Percentiles rank a stretch among this genome's conserved stretches.
Evolutionary conservation across 2,797 vertebrate species (phyloP).

Genomic region (Cheirogaleus major): DNA sequence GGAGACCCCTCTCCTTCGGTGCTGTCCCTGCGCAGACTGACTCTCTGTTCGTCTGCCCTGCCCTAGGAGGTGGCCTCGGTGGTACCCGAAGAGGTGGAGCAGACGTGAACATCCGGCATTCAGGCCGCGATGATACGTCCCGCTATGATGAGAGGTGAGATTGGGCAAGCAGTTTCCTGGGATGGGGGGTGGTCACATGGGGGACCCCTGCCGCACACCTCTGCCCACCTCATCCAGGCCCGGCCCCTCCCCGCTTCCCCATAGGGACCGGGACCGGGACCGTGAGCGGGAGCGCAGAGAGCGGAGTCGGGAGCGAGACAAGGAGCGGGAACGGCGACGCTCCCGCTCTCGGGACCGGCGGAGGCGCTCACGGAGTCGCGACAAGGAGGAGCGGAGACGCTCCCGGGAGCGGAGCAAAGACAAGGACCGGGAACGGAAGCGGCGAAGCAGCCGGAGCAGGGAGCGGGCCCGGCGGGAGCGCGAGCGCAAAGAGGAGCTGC

Average conservation of each 20-base stretch:
- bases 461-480: constrained; percentile 83
- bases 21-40: neutral
- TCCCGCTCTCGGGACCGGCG: constrained; percentile 89
- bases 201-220: neutral
- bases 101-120: constrained; percentile 96
- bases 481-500: constrained; percentile 88
- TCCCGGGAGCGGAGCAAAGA: constrained; percentile 90
- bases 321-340: constrained; percentile 86
- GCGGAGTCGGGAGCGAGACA: constrained; percentile 87
- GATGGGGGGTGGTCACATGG: neutral
- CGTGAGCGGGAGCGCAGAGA: constrained; percentile 87
- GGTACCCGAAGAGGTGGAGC: constrained; percentile 91
- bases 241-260: constrained; percentile 74
- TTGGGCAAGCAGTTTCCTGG: constrained; percentile 21
- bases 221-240: constrained; percentile 75
- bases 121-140: constrained; percentile 92
- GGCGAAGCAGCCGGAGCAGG: constrained; percentile 83
- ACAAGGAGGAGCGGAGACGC: constrained; percentile 91
- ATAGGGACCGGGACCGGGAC: constrained; percentile 85
- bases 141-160: constrained; percentile 85
- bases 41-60: neutral
- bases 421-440: constrained; percentile 90
- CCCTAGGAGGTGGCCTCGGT: constrained; percentile 84
- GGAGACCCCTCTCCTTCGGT: rapidly evolving
- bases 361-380: constrained; percentile 89